A percentile compares a stretch with the other conserved stretches of the same genome.
Evolutionary conservation across 2,113 vertebrate species (phyloP).

Genomic region (Centropristis striata): DNA sequence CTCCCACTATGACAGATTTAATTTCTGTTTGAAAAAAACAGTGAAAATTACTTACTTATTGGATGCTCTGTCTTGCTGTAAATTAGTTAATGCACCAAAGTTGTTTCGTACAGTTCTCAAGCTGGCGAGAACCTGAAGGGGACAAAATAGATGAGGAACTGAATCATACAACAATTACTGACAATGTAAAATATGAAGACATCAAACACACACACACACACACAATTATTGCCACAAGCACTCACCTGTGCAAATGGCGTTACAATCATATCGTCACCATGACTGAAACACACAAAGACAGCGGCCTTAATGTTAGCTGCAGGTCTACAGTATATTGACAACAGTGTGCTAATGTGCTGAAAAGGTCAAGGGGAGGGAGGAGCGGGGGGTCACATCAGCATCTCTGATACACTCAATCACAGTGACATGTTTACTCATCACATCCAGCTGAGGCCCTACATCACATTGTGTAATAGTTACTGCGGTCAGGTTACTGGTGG

Average conservation of each 20-base stretch:
- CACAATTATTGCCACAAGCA: background rate
- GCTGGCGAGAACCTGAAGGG: conserved; percentile 94
- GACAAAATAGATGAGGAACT: background rate
- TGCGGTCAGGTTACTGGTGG: background rate
- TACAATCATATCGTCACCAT: conserved; percentile 99
- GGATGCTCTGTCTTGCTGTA: conserved; percentile 94
- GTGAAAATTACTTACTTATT: conserved; percentile 91
- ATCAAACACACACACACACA: background rate
- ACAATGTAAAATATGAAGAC: background rate
- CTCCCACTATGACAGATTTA: background rate
- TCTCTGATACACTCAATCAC: conserved; percentile 22
- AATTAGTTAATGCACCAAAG: conserved; percentile 97
- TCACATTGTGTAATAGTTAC: background rate
- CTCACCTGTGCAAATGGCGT: conserved; percentile 99
- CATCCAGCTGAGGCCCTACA: conserved; percentile 34
- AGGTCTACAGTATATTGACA: conserved; percentile 10
- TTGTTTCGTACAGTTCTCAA: conserved; percentile 98
- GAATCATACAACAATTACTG: background rate
- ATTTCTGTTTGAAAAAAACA: background rate
- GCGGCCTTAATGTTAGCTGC: conserved; percentile 18
- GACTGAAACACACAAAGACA: conserved; percentile 87
- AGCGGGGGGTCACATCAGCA: conserved; percentile 21
- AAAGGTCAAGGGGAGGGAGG: conserved; percentile 20
- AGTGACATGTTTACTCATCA: conserved; percentile 44
- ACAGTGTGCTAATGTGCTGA: conserved; percentile 12